These are phyloP conservation scores for Hassar affinis DNA, from an alignment of 2,113 vertebrate species.

Conservation along the genomic window DNA sequence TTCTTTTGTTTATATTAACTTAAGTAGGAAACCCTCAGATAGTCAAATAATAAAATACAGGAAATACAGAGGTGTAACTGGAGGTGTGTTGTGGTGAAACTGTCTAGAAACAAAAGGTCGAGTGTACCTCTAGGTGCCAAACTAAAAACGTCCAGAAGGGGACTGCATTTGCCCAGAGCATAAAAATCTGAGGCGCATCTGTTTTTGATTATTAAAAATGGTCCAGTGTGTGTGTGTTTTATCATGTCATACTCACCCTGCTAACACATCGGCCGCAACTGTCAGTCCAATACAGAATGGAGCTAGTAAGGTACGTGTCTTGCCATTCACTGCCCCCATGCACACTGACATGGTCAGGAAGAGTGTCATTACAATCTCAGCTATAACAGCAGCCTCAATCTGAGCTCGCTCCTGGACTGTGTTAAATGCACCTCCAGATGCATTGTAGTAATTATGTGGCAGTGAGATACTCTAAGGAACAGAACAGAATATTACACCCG, in stretches of 20 bases:
- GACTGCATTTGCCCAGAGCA: neutral
- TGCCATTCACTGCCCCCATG: conserved; percentile 76
- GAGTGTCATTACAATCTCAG: conserved; percentile 73
- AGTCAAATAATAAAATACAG: neutral
- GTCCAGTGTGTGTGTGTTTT: neutral
- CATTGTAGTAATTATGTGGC: conserved; percentile 48
- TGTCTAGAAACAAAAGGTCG: neutral
- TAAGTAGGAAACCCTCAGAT: neutral
- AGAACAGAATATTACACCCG: neutral
- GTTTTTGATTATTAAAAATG: neutral
- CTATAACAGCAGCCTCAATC: conserved; percentile 53
- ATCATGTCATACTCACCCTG: conserved; percentile 68
- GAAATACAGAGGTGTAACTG: neutral
- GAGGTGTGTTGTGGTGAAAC: neutral
- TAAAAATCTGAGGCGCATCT: neutral
- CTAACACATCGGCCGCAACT: conserved; percentile 72
- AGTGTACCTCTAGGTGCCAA: neutral
- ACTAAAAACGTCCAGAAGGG: neutral
- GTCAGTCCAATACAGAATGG: conserved; percentile 79
- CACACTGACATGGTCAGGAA: conserved; percentile 76
- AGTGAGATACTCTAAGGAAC: conserved; percentile 51
- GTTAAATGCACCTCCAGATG: conserved; percentile 72
- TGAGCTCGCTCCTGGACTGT: conserved; percentile 24
- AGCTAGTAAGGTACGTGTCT: conserved; percentile 63
- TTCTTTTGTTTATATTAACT: neutral